Base-by-base conservation (phyloP, 2,888 invertebrate genomes). In the Ornithoptera alexandrae region DNA sequence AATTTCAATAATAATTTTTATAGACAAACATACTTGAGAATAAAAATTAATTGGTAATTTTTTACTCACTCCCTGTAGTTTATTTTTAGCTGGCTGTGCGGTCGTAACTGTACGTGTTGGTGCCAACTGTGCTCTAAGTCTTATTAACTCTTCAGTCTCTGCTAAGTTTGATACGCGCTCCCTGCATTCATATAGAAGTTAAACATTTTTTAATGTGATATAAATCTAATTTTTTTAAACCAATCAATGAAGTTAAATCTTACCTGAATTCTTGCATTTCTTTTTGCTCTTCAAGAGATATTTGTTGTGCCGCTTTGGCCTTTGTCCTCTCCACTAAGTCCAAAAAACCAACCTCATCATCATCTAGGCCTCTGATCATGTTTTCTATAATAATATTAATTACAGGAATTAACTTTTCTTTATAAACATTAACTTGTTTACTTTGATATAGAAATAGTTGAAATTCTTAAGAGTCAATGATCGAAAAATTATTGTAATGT, bases 331-430 rank as follows among this genome's bases (percentile, higher is more conserved):
- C 98, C 4, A 99, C 97, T 70, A 97, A 93, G 80, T 99, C 98
- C 63, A 99, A 90, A 86, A 99, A 99, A 73, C 98, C 97, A 0
- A 98, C 97, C 90, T 99, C 99, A 84, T 99, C 99, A 83, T 98
- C 98, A 83, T 99, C 98, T 63, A 99, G 90, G 0, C 98, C 98
- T 84, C 98, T 94, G 79, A 97, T 96, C 93, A 97, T 95, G 86
- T 97, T 97, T 81, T 96, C 96, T 97, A 58, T 50, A 62, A 60
- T 17, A 20, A 22, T 18, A 22, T 46, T 46, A 46, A 46, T 46
- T 12, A 46, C 15, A 46, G 12, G 15, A 46, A 46, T 12, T 12
- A 46, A 17, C 30, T 5, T 30, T 3, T 46, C 12, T 15, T 12
- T 15, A 15, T 15, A 17, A 15, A 15, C 15, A 10, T 3, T 12